These are phyloP conservation scores for Aphrocallistes beatrix DNA, from an alignment of 37 sponge, comb jelly and placozoan species.

Conservation along the genomic window DNA sequence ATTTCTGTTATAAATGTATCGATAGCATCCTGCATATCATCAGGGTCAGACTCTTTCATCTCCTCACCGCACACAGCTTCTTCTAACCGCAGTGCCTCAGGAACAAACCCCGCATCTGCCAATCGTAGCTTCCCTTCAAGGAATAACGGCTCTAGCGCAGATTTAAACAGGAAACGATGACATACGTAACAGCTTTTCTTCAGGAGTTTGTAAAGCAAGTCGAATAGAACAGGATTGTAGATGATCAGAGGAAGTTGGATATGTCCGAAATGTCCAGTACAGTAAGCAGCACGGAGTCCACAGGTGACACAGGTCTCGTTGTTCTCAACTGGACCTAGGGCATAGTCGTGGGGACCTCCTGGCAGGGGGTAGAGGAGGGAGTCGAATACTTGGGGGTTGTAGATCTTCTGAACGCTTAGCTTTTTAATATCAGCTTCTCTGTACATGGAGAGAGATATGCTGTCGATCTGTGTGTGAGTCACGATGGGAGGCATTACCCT, in stretches of 20 bases:
- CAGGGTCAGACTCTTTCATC: neutral
- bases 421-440: conserved; percentile 41
- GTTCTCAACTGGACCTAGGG: conserved; percentile 68
- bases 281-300: conserved; percentile 57
- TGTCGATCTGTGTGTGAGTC: neutral
- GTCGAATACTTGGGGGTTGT: conserved; percentile 72
- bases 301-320: conserved; percentile 72
- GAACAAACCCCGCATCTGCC: conserved; percentile 35
- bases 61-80: neutral
- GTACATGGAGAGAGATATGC: conserved; percentile 36
- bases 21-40: neutral
- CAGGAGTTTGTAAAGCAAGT: conserved; percentile 32
- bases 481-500: neutral
- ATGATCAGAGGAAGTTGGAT: conserved; percentile 83
- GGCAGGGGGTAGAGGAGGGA: conserved; percentile 53
- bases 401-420: conserved; percentile 61
- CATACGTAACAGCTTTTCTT: conserved; percentile 50
- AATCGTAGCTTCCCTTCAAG: conserved; percentile 50
- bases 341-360: conserved; percentile 83
- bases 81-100: conserved; percentile 44
- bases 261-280: conserved; percentile 95
- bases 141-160: conserved; percentile 23
- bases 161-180: conserved; percentile 35
- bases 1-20: neutral
- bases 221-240: conserved; percentile 80